Evolutionary conservation across 2,888 invertebrate genomes (phyloP).

Genomic region (Hyposoter didymator): DNA sequence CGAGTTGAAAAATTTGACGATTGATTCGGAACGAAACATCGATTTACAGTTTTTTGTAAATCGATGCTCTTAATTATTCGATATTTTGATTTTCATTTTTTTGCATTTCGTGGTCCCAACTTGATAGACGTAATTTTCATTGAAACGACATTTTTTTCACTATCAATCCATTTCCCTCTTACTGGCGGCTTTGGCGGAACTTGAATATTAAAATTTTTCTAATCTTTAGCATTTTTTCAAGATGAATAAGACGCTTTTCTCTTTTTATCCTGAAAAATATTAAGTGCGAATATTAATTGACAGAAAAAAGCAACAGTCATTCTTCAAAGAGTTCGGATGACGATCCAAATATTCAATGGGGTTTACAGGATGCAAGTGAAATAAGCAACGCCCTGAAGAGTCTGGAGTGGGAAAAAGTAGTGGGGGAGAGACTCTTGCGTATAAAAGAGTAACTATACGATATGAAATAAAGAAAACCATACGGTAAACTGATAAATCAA

Average conservation of each 20-base stretch:
- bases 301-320: constrained; percentile 10
- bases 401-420: constrained; percentile 31
- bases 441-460: constrained; percentile 54
- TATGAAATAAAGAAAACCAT: neutral
- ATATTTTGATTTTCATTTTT: no score
- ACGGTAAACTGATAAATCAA: neutral
- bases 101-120: no score
- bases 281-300: neutral
- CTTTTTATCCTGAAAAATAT: neutral
- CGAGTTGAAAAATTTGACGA: neutral
- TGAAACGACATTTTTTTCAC: neutral
- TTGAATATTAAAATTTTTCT: no score
- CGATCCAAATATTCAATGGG: neutral
- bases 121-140: neutral
- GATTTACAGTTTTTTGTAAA: neutral
- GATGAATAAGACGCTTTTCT: no score
- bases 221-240: no score
- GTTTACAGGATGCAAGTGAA: neutral
- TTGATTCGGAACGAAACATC: neutral
- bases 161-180: no score
- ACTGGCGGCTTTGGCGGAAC: no score
- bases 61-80: no score
- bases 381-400: constrained; percentile 18
- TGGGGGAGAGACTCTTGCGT: constrained; percentile 37
- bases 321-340: constrained; percentile 8